Base-by-base conservation (phyloP, 2,888 invertebrate genomes). In the Eretmocerus hayati region DNA sequence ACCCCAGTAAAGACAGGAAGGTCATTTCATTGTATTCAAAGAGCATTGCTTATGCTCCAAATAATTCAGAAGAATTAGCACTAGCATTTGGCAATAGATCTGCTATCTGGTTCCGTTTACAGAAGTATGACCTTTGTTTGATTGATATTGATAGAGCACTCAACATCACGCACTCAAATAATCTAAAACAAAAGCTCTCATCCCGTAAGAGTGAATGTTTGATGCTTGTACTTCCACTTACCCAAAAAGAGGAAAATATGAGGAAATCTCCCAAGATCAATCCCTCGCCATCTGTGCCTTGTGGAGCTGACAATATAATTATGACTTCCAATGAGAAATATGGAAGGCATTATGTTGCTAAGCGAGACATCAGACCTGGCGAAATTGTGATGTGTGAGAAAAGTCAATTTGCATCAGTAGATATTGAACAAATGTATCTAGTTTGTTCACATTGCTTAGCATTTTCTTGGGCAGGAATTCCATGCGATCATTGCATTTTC, bases 221-320 rank as follows among this genome's bases (percentile, higher is more conserved):
- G 42, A 80, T 77, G 56, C 77, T 79, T 56, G 72, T 83, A 59
- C 74, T 78, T 53, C 76, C 81, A 37, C 84, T 80, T 64, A 66
- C 75, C 18, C 81, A 83, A 62, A 83, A 85, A 62, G 59, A 87
- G 33, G 66, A 72, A 58, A 89, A 90, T 67, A 82, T 88, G 46
- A 71, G 81, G 26, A 67, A 75, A 59, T 81, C 86, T 0, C 72
- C 84, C 9, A 63, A 71, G 36, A 67, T 76, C 19, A 31, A 31
- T n/a, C n/a, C 31, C 4, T 35, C 35, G 13, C 4, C 15, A 15
- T 5, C 9, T 8, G 19, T 35, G 15, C 35, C 35, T 13, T 35
- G 35, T 35, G 35, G 16, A 15, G 15, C 35, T 35, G 15, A 35
- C 8, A 18, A 8, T 9, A 15, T 35, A 3, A 3, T 19, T 6